These are phyloP conservation scores for Thymelicus acteon DNA, from an alignment of 2,888 invertebrate genomes.

Conservation along the genomic window DNA sequence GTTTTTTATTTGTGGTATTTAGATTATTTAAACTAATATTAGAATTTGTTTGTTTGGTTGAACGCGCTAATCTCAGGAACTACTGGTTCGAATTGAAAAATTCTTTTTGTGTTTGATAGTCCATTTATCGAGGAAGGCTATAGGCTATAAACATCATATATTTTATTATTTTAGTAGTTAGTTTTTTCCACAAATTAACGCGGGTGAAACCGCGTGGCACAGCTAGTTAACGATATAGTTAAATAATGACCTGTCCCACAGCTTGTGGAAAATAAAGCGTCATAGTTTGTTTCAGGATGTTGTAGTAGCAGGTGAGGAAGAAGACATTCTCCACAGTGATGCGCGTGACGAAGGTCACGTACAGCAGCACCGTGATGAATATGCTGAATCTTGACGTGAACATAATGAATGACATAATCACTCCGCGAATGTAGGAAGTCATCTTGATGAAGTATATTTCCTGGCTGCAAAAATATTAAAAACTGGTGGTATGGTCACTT, in stretches of 20 bases:
- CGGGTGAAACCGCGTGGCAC: too few species aligned
- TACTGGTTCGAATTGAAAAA: too few species aligned
- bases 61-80: too few species aligned
- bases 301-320: constrained; percentile 89
- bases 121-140: too few species aligned
- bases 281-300: constrained; percentile 89
- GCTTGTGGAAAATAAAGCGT: constrained; percentile 88
- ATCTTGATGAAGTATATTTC: constrained; percentile 73
- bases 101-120: too few species aligned
- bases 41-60: too few species aligned
- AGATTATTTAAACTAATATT: too few species aligned
- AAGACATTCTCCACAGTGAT: constrained; percentile 90
- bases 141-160: too few species aligned
- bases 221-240: too few species aligned
- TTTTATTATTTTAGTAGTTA: too few species aligned
- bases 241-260: constrained; percentile 68
- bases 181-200: too few species aligned
- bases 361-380: constrained; percentile 87
- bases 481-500: neutral
- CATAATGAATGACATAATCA: constrained; percentile 86
- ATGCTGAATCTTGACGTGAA: constrained; percentile 88
- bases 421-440: constrained; percentile 84
- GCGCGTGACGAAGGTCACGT: constrained; percentile 84
- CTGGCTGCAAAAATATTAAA: constrained; percentile 35
- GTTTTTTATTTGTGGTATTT: too few species aligned